phyloP scores from a whole-genome alignment of 2,797 vertebrate species.

The Phylloscopus collybita region DNA sequence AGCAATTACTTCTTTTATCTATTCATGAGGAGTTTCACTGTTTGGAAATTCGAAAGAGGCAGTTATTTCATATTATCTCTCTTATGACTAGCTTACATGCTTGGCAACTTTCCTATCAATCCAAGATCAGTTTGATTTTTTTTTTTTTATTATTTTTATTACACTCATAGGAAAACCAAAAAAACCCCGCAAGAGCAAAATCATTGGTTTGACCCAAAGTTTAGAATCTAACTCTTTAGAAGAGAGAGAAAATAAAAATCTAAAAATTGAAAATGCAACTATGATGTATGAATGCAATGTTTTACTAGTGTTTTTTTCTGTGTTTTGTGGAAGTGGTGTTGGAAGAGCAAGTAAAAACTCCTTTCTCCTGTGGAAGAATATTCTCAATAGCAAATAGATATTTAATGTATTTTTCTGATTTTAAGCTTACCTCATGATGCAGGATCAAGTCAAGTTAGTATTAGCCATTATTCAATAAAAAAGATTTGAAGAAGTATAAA shows the following conservation, averaged over 20 bases:
- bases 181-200: neutral
- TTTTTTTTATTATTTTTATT: neutral
- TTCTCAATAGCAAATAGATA: neutral
- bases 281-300: neutral
- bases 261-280: neutral
- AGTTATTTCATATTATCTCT: neutral
- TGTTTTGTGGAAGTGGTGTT: neutral
- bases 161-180: too few species aligned
- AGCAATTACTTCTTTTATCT: conserved; percentile 37
- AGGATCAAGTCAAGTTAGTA: neutral
- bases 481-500: neutral
- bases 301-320: neutral
- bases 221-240: neutral
- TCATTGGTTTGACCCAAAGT: neutral
- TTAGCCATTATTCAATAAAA: neutral
- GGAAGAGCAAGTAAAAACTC: neutral
- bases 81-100: neutral
- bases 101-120: neutral
- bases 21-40: neutral
- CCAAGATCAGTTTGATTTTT: neutral
- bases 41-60: conserved; percentile 11
- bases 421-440: neutral
- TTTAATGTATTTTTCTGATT: neutral
- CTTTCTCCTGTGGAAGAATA: neutral
- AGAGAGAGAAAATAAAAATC: neutral